Evolutionary conservation across 2,888 invertebrate genomes (phyloP).

Genomic region (Tetragnatha montana): DNA sequence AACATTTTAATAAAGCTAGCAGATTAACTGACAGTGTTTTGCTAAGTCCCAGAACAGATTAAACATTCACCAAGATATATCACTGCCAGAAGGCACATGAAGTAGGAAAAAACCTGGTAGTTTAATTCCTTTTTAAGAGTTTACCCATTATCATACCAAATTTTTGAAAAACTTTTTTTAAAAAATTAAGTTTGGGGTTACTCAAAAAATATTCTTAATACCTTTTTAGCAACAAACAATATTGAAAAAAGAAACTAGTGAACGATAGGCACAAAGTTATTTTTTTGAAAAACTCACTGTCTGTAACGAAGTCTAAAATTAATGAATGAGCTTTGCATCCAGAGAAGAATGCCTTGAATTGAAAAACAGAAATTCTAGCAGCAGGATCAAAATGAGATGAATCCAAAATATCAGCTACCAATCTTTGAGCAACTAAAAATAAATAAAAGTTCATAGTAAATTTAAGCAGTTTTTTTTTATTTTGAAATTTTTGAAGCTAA

Average conservation of each 20-base stretch:
- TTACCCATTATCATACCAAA: too few species aligned
- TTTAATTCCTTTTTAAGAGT: too few species aligned
- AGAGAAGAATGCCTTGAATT: slow-evolving; percentile 51
- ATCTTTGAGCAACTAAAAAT: slow-evolving; percentile 49
- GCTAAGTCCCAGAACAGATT: too few species aligned
- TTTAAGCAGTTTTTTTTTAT: neutral
- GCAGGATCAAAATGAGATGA: slow-evolving; percentile 32
- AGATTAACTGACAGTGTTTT: too few species aligned
- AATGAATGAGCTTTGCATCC: slow-evolving; percentile 25
- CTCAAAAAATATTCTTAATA: too few species aligned
- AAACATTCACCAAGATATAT: too few species aligned
- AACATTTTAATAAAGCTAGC: too few species aligned
- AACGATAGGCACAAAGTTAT: too few species aligned
- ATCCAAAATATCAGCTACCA: slow-evolving; percentile 56
- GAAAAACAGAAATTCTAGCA: slow-evolving; percentile 49
- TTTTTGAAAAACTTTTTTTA: too few species aligned
- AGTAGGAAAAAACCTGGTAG: too few species aligned
- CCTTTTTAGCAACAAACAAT: neutral
- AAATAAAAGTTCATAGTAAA: neutral
- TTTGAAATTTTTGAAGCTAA: neutral
- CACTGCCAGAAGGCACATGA: too few species aligned
- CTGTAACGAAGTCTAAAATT: slow-evolving; percentile 57
- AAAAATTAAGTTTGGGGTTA: too few species aligned
- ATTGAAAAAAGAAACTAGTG: neutral
- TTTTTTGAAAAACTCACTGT: slow-evolving; percentile 45